These are phyloP conservation scores for Lutraria lutraria DNA, from an alignment of 2,888 invertebrate species.

Conservation along the genomic window DNA sequence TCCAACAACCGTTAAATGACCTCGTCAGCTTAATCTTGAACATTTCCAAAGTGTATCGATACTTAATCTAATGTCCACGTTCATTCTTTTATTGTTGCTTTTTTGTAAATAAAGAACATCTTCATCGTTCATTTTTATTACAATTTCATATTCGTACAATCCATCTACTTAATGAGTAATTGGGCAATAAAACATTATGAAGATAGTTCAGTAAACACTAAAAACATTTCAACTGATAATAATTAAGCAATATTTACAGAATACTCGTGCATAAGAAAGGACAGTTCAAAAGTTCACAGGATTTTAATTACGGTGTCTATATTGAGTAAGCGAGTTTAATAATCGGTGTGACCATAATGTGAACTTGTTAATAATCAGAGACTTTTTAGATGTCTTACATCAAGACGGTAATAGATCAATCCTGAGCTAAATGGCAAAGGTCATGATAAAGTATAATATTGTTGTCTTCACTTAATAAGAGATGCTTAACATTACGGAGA, in stretches of 20 bases:
- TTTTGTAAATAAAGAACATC: too few species aligned
- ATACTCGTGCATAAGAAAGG: neutral
- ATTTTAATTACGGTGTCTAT: neutral
- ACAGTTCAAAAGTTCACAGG: slow-evolving; percentile 2
- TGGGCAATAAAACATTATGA: slow-evolving; percentile 1
- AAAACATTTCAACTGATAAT: neutral
- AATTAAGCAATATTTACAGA: neutral
- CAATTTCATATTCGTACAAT: neutral
- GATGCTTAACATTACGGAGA: neutral
- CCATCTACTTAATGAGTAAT: neutral
- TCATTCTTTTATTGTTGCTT: too few species aligned
- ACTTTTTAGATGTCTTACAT: neutral
- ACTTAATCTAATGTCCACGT: too few species aligned
- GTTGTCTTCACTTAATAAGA: neutral
- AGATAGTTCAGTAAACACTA: neutral
- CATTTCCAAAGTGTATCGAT: too few species aligned
- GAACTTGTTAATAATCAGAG: neutral
- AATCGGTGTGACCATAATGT: neutral
- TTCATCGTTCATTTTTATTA: too few species aligned
- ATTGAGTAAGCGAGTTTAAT: neutral
- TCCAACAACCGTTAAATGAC: too few species aligned
- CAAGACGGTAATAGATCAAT: neutral
- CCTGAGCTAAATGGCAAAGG: neutral
- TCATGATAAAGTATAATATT: neutral
- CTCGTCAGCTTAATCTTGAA: too few species aligned